Percentiles rank a stretch among this genome's conserved stretches.
These are phyloP conservation scores for Sebastes dallii DNA, from an alignment of 2,797 vertebrate species.

Conservation along the genomic window DNA sequence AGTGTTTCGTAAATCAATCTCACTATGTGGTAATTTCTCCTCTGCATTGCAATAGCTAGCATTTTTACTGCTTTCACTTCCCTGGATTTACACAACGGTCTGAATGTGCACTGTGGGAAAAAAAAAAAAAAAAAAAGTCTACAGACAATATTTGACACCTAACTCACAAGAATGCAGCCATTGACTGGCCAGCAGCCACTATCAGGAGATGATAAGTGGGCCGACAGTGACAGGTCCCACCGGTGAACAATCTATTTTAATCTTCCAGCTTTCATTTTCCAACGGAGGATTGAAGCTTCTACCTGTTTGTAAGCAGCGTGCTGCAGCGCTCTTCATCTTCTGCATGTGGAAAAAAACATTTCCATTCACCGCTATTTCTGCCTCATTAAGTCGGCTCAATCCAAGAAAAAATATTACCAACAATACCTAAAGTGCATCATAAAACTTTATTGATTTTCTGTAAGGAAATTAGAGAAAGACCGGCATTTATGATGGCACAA, in stretches of 20 bases:
- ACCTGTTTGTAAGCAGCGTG: slow-evolving; percentile 3
- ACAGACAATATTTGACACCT: slow-evolving; percentile 2
- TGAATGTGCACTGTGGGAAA: neutral
- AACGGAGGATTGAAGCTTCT: neutral
- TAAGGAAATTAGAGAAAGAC: slow-evolving; percentile 24
- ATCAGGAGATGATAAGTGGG: slow-evolving; percentile 13
- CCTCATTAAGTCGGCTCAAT: slow-evolving; percentile 35
- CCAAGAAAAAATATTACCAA: slow-evolving; percentile 28
- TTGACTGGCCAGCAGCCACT: neutral
- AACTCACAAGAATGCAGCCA: slow-evolving; percentile 2
- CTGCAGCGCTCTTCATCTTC: slow-evolving; percentile 23
- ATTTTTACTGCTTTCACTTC: slow-evolving; percentile 18
- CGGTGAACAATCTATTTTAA: slow-evolving; percentile 13
- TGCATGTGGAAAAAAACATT: slow-evolving; percentile 11
- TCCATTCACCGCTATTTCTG: slow-evolving; percentile 27
- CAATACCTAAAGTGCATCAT: slow-evolving; percentile 34
- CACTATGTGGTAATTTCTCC: neutral
- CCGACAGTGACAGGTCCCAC: neutral
- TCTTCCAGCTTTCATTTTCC: slow-evolving; percentile 14
- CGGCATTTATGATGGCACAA: slow-evolving; percentile 11
- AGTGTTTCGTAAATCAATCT: neutral
- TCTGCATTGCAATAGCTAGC: neutral
- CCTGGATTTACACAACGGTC: neutral
- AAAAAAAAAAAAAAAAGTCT: neutral
- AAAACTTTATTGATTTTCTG: slow-evolving; percentile 47